Evolutionary conservation across 1,140 invertebrate genomes (phyloP), one percentile per base, ranked within the genome.

Genomic region (Monomorium pharaonis): DNA sequence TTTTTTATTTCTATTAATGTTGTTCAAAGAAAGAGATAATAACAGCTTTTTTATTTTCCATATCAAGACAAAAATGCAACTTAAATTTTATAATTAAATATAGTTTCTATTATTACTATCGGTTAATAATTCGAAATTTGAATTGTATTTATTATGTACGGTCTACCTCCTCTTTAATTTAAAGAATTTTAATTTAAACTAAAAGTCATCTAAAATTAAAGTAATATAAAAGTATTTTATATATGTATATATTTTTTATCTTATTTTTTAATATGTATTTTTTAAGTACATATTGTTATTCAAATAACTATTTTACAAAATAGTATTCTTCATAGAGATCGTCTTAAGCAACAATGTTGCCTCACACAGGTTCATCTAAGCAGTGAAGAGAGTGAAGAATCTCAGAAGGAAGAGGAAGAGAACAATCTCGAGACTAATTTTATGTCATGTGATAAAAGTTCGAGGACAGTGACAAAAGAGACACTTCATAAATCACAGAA

Each of bases 371-470:
- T 94, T 81, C 89, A 92, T 37, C 86, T 88, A 10, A 93, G 92
- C 89, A 93, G 92, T 44, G 93, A 94, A 85, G 93, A 94, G 37
- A 89, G 90, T 16, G 92, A 93, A 81, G 91, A 90, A 75, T 92
- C 87, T 74, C 90, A 91, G 44, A 91, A 83, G 67, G 92, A 92
- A 56, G 92, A 92, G 1, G 89, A 89, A 12, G 92, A 92, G 81
- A 56, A 37, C 30, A 77, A 76, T 67, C n/a, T 67, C 9, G 47
- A 84, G 6, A 63, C 49, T 84, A 56, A 24, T 54, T 85, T 70
- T 80, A 58, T 54, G 30, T 70, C 70, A 0, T 85, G 16, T 27
- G 84, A 88, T 63, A 49, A 80, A 69, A 86, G 10, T 85, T 87
- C 74, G 27, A 86, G 77, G 67, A 62, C 10, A 76, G 56, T 30